Evolutionary conservation across 2,888 invertebrate species (phyloP).

Genomic region (Aelia acuminata): DNA sequence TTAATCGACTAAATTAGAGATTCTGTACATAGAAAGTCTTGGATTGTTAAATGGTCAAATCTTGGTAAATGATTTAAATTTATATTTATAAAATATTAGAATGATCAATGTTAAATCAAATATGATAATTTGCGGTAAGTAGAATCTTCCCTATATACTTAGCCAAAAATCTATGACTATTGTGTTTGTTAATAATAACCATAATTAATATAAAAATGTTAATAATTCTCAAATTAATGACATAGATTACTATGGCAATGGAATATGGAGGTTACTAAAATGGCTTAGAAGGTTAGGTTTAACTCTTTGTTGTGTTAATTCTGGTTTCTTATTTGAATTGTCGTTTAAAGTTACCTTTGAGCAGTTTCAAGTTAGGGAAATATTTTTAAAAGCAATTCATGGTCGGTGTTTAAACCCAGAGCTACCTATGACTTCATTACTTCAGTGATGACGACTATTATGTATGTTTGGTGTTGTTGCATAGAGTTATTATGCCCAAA

Average conservation of each 20-base stretch:
- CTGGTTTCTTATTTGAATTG: not conserved
- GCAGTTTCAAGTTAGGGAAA: not conserved
- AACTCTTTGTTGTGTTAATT: constrained; percentile 44
- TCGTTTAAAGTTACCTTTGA: not conserved
- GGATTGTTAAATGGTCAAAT: no score
- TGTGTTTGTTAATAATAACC: no score
- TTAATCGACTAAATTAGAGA: no score
- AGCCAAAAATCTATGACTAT: no score
- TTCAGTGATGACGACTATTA: constrained; percentile 40
- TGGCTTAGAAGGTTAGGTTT: constrained; percentile 59
- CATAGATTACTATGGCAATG: constrained; percentile 47
- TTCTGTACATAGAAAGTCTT: no score
- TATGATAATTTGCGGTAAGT: no score
- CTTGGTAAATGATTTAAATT: no score
- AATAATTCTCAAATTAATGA: not conserved
- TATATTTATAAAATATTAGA: no score
- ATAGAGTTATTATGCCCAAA: not conserved
- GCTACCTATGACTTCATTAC: not conserved
- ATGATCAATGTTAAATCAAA: no score
- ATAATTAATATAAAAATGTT: not conserved
- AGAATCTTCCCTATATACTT: no score
- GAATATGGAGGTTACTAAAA: constrained; percentile 57
- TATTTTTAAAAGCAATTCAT: not conserved
- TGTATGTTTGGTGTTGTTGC: constrained; percentile 7
- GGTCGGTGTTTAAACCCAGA: not conserved